Conservation (phyloP, 2,888 invertebrate species). For the Phytoseiulus persimilis region DNA sequence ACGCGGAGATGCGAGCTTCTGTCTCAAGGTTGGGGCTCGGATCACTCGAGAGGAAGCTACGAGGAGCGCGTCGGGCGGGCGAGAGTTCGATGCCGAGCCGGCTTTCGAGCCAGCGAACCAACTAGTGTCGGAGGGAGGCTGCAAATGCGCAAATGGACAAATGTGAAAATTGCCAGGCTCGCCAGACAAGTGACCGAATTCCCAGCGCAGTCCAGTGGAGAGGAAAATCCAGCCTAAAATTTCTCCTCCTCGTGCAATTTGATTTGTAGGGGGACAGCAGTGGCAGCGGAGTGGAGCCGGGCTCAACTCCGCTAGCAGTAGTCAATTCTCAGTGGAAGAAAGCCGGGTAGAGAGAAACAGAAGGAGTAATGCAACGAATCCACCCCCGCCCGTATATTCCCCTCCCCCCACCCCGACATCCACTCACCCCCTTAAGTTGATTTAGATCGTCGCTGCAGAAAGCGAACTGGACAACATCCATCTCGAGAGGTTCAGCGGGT, state of each 20-base stretch:
- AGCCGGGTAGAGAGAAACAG: not conserved
- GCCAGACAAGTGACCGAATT: not conserved
- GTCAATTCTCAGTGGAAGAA: not conserved
- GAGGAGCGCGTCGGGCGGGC: no score
- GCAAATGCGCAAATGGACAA: conserved; percentile 5
- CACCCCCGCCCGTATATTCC: not conserved
- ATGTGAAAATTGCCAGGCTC: not conserved
- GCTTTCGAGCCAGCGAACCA: not conserved
- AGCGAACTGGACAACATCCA: not conserved
- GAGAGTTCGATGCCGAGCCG: not conserved
- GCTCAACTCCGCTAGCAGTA: not conserved
- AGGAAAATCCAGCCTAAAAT: conserved; percentile 5
- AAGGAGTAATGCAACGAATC: not conserved
- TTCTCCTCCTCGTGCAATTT: not conserved
- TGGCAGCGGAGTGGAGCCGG: not conserved
- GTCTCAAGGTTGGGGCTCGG: not conserved
- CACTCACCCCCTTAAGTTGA: not conserved
- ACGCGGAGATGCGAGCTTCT: not conserved
- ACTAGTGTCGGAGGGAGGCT: not conserved
- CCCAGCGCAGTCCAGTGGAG: conserved; percentile 5
- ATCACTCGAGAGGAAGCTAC: not conserved
- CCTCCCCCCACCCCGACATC: not conserved
- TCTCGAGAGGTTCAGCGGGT: not conserved
- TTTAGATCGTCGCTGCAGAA: not conserved
- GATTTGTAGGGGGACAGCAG: not conserved